Percentiles rank a stretch among this genome's conserved stretches.
phyloP scores from a whole-genome alignment of 1,140 invertebrate species.

The Rhizoglyphus robini region DNA sequence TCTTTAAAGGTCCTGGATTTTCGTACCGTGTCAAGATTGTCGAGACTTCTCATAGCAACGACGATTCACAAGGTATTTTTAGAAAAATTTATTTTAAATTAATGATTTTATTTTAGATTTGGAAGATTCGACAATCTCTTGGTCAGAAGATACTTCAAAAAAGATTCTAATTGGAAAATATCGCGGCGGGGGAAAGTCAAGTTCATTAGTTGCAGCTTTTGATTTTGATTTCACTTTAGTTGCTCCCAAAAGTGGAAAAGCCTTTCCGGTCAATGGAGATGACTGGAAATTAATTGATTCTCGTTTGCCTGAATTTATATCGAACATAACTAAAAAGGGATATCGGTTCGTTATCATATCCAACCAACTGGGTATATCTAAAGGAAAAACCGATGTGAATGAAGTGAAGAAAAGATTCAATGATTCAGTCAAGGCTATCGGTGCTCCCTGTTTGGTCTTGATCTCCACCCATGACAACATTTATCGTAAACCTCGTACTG shows the following conservation, averaged over 20 bases:
- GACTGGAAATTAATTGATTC: constrained; percentile 24
- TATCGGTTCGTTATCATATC: constrained; percentile 25
- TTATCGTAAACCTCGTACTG: constrained; percentile 23
- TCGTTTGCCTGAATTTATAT: constrained; percentile 8
- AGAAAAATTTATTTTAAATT: neutral
- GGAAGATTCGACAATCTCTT: constrained; percentile 1
- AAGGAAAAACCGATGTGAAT: constrained; percentile 6
- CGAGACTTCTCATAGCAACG: neutral
- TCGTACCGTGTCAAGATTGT: constrained; percentile 1
- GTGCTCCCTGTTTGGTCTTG: constrained; percentile 22
- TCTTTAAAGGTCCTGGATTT: constrained; percentile 14
- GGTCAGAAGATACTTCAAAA: neutral
- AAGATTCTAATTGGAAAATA: constrained; percentile 18
- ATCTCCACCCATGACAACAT: constrained; percentile 16
- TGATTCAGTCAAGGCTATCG: neutral
- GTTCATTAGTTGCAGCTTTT: constrained; percentile 20
- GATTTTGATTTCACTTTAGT: constrained; percentile 26
- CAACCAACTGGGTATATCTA: constrained; percentile 23
- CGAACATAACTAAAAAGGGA: neutral
- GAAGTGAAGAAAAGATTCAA: constrained; percentile 22
- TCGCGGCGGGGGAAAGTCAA: constrained; percentile 13
- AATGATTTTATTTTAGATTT: neutral
- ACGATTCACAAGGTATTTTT: neutral
- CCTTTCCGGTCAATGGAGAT: constrained; percentile 21
- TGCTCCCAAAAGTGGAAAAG: constrained; percentile 18